Evolutionary conservation across 2,113 vertebrate genomes (phyloP).

Genomic region (Macrotis lagotis): DNA sequence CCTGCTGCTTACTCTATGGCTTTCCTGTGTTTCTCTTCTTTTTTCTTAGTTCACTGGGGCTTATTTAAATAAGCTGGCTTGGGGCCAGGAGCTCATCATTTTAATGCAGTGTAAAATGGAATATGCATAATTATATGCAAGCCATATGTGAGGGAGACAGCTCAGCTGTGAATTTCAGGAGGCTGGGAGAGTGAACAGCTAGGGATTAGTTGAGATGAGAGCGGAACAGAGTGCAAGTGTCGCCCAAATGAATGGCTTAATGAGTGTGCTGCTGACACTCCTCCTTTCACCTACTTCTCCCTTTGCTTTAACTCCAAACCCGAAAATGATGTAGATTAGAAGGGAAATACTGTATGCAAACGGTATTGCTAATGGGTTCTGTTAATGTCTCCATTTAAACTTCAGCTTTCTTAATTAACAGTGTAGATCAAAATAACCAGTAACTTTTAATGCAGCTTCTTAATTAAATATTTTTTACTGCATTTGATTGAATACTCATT

Average conservation of each 20-base stretch:
- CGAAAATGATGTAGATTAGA: constrained; percentile 73
- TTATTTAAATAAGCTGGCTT: constrained; percentile 94
- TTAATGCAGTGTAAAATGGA: constrained; percentile 94
- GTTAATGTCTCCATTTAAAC: constrained; percentile 86
- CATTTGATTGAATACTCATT: constrained; percentile 83
- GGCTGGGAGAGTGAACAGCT: constrained; percentile 84
- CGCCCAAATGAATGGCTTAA: constrained; percentile 87
- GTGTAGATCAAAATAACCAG: constrained; percentile 81
- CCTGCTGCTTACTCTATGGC: constrained; percentile 74
- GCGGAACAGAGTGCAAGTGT: constrained; percentile 85
- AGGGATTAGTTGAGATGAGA: constrained; percentile 84
- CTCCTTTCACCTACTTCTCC: constrained; percentile 84
- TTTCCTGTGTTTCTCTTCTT: constrained; percentile 77
- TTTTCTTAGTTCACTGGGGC: constrained; percentile 85
- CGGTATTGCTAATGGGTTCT: constrained; percentile 83
- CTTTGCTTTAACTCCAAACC: constrained; percentile 80
- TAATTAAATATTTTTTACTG: constrained; percentile 84
- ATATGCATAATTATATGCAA: constrained; percentile 94
- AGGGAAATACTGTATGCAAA: constrained; percentile 77
- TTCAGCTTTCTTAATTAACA: constrained; percentile 86
- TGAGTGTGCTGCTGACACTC: constrained; percentile 85
- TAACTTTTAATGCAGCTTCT: constrained; percentile 83
- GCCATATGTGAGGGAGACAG: constrained; percentile 90
- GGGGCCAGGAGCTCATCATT: constrained; percentile 93
- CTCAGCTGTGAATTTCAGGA: constrained; percentile 88